A percentile compares a stretch with the other conserved stretches of the same genome.
Evolutionary conservation across 1,140 invertebrate genomes (phyloP).

Genomic region (Lordiphosa mommai): DNA sequence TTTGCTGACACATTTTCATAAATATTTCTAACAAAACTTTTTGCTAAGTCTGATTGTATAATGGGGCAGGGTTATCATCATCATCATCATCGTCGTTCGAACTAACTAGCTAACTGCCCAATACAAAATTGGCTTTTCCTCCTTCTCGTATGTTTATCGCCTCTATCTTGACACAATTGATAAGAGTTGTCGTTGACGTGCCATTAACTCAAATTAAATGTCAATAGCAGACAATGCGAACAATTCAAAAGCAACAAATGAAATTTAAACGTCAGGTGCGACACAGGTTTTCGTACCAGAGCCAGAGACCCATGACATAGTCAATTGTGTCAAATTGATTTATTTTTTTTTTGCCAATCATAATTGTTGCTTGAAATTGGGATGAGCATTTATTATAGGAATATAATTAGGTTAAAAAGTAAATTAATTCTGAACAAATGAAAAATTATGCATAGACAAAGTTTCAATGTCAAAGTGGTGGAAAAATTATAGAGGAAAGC

Average conservation of each 20-base stretch:
- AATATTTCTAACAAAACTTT: too few species aligned
- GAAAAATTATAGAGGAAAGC: too few species aligned
- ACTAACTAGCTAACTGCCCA: not conserved
- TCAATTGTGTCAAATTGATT: too few species aligned
- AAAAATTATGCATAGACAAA: too few species aligned
- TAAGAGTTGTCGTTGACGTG: slow-evolving; percentile 33
- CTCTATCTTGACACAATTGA: slow-evolving; percentile 35
- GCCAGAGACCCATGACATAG: not conserved
- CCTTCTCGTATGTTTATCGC: not conserved
- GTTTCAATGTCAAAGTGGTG: too few species aligned
- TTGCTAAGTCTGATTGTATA: not conserved
- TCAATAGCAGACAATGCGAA: slow-evolving; percentile 41
- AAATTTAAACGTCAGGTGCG: not conserved
- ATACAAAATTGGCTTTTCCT: not conserved
- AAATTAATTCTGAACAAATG: too few species aligned
- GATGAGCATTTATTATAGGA: too few species aligned
- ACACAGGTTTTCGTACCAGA: not conserved
- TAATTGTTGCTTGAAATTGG: too few species aligned
- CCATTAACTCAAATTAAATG: slow-evolving; percentile 71
- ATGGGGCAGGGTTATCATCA: too few species aligned
- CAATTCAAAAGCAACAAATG: slow-evolving; percentile 3
- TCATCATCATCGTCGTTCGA: not conserved
- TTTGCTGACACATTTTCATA: slow-evolving; percentile 57
- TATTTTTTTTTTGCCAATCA: too few species aligned
- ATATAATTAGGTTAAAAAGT: too few species aligned